A percentile compares a stretch with the other conserved stretches of the same genome.
Conservation (phyloP, 2,113 vertebrate species). For the Prolemur simus region DNA sequence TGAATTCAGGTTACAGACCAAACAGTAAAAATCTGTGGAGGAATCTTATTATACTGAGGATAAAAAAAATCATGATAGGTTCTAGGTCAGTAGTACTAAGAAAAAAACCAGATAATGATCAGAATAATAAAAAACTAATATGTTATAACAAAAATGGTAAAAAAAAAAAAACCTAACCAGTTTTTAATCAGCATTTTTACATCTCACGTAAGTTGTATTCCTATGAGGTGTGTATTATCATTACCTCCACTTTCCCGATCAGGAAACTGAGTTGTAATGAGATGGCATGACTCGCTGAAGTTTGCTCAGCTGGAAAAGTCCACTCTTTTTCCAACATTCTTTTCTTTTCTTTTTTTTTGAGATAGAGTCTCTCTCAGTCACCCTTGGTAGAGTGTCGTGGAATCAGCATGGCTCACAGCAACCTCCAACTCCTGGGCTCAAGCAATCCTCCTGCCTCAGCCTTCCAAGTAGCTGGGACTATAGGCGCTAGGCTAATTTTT, state of each 20-base stretch:
- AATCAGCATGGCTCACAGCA: no score
- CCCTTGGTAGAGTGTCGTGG: no score
- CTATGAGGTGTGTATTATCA: not conserved
- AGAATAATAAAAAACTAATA: not conserved
- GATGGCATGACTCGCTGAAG: not conserved
- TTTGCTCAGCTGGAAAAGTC: not conserved
- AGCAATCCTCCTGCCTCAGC: no score
- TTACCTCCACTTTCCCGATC: not conserved
- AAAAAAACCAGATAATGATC: not conserved
- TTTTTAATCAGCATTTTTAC: conserved; percentile 21
- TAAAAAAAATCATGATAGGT: not conserved
- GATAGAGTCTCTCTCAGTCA: no score
- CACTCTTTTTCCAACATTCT: not conserved
- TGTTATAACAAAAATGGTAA: not conserved
- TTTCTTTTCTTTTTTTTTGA: no score
- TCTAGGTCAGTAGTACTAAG: not conserved
- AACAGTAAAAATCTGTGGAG: not conserved
- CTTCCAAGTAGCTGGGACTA: no score
- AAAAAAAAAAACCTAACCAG: not conserved
- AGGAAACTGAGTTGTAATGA: not conserved
- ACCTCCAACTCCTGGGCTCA: no score
- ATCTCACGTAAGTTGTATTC: not conserved
- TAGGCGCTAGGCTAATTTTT: no score
- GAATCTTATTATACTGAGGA: not conserved
- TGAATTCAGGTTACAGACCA: not conserved